Base-by-base conservation (phyloP, 2,113 vertebrate genomes). In the Excalfactoria chinensis region DNA sequence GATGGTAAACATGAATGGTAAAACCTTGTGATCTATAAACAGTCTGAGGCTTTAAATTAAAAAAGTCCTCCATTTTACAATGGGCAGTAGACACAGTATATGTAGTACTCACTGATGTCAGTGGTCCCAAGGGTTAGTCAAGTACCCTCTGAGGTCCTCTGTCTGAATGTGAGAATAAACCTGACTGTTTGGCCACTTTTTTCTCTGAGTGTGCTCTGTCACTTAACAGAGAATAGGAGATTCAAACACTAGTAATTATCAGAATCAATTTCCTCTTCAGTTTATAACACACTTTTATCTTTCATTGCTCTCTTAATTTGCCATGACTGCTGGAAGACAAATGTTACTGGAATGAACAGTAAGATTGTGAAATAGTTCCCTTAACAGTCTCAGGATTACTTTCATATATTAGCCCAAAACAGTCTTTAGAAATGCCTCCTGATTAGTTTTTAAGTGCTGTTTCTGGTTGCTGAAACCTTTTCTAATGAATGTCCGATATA, bases 51-150 rank as follows among this genome's bases (percentile, higher is more conserved):
- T 66, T 71, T 49, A 48, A n/a, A 6, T 7, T 49, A 8, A 30
- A 8, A 30, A 62, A 25, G 6, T 6, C 4, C 23, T 13, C 35
- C 11, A 51, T 58, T 74, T 75, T 46, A 46, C 0, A 1, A 59
- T 9, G 30, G 44, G 53, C 21, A n/a, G 37, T 23, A 20, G 4
- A 21, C 40, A 34, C 25, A 21, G 35, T 34, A 4, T 17, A 72
- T 3, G 25, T 4, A 17, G 8, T 46, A 35, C 19, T 71, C 23
- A 7, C 23, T 23, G 59, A 41, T 0, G 2, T 35, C n/a, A 41
- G 0, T 15, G 34, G 23, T 51, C 32, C 15, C 37, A 43, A 25
- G 26, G 23, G 23, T 53, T 70, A 1, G 0, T n/a, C 28, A 73
- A 76, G 32, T 20, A 53, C 26, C 15, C 9, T 40, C 49, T 15